Percentiles rank a stretch among this genome's conserved stretches.
Evolutionary conservation across 2,888 invertebrate species (phyloP).

Genomic region (Drosophila parthenogenetica): DNA sequence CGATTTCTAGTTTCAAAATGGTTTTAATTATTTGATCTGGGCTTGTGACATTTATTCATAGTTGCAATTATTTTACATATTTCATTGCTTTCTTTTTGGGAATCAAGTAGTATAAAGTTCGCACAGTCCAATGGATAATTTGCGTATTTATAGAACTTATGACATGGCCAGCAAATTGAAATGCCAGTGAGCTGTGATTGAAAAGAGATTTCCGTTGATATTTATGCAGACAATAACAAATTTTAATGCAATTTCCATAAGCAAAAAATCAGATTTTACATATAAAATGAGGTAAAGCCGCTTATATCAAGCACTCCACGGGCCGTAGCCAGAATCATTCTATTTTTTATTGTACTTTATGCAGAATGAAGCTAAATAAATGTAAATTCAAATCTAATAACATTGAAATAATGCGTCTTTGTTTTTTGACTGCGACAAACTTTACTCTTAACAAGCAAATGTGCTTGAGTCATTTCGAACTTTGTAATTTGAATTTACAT

Average conservation of each 20-base stretch:
- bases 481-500: conserved; percentile 72
- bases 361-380: neutral
- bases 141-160: conserved; percentile 30
- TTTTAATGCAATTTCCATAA: conserved; percentile 8
- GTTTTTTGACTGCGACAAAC: conserved; percentile 18
- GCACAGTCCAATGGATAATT: conserved; percentile 18
- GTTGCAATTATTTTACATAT: conserved; percentile 35
- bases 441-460: conserved; percentile 31
- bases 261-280: conserved; percentile 28
- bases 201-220: conserved; percentile 50
- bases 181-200: conserved; percentile 43
- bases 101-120: neutral
- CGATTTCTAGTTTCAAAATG: conserved; percentile 20
- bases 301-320: neutral
- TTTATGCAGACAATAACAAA: conserved; percentile 16
- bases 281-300: conserved; percentile 25
- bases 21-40: conserved; percentile 11
- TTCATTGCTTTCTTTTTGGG: conserved; percentile 10
- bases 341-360: neutral
- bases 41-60: conserved; percentile 12
- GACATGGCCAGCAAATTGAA: conserved; percentile 23
- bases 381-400: conserved; percentile 5
- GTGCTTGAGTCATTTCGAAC: conserved; percentile 57
- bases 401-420: conserved; percentile 5
- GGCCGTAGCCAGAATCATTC: neutral